Base-by-base conservation (phyloP, 2,113 vertebrate species). In the Apteryx mantelli region DNA sequence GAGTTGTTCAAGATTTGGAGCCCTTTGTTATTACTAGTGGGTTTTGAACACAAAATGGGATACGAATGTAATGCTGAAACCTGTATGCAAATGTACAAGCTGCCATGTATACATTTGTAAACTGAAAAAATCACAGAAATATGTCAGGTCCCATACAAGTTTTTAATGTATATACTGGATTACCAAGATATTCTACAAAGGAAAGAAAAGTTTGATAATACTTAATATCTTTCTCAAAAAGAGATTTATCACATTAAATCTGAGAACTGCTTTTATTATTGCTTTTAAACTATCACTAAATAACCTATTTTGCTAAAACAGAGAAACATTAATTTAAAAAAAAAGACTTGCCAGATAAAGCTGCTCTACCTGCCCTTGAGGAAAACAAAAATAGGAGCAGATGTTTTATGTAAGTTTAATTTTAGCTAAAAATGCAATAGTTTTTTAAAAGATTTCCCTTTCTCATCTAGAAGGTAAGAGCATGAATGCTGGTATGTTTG, bases 31-130 rank as follows among this genome's bases (percentile, higher is more conserved):
- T 82, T 97, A 76, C 65, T 91, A 64, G 48, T 86, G 93, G 93
- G 44, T 73, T 95, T 80, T 92, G 73, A 52, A 26, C 82, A 77
- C 60, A 71, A 91, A 30, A 91, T 94, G 89, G 36, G 91, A 73
- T 78, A 32, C 32, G 77, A 97, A 94, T 55, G 85, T 75, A 96
- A 78, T 76, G 56, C 55, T 73, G 76, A 94, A 92, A 96, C 95
- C 74, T 97, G 19, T 96, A 96, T 97, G 97, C 96, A 93, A 87
- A 91, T 91, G 82, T 53, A 74, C 69, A 93, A 77, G 84, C 89
- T 96, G 82, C 65, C 91, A 90, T 96, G 92, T 93, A 52, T n/a
- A 50, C 42, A 44, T 97, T 96, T 97, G 83, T 92, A 81, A 97
- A 91, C 78, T 86, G 87, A 97, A 96, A 93, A 93, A 95, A 88